These are phyloP conservation scores for Cantharis nigra DNA, from an alignment of 2,888 invertebrate genomes.

Conservation along the genomic window DNA sequence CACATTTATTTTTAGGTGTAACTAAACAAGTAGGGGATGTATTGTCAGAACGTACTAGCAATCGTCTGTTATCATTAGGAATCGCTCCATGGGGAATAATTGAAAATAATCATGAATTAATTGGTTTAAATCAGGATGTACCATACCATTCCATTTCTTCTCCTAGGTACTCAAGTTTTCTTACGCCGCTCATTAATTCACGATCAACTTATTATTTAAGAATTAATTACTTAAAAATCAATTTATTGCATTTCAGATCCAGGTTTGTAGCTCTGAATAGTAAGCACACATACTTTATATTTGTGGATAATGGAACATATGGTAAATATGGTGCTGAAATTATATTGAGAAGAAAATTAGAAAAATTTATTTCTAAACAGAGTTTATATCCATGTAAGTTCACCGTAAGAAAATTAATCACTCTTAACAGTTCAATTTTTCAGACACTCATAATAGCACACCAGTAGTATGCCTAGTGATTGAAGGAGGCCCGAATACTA, in stretches of 20 bases:
- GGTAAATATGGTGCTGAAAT: slow-evolving; percentile 93
- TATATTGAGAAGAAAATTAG: slow-evolving; percentile 87
- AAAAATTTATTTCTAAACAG: slow-evolving; percentile 96
- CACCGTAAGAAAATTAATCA: neutral
- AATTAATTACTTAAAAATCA: too few species aligned
- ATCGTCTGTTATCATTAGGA: slow-evolving; percentile 92
- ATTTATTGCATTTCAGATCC: slow-evolving; percentile 62
- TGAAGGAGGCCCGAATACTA: slow-evolving; percentile 97
- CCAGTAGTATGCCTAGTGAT: slow-evolving; percentile 97
- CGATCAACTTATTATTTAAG: neutral
- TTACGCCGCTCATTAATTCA: neutral
- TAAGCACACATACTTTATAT: slow-evolving; percentile 94
- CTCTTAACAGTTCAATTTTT: slow-evolving; percentile 31
- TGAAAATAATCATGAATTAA: slow-evolving; percentile 89
- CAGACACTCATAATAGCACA: slow-evolving; percentile 91
- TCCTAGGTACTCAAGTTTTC: slow-evolving; percentile 71
- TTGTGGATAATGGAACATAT: slow-evolving; percentile 97
- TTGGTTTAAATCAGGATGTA: slow-evolving; percentile 88
- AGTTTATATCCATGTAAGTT: slow-evolving; percentile 87
- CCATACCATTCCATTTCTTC: slow-evolving; percentile 88
- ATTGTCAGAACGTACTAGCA: slow-evolving; percentile 82
- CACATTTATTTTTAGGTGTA: slow-evolving; percentile 71
- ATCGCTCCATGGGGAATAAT: slow-evolving; percentile 99
- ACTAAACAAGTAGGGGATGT: slow-evolving; percentile 98
- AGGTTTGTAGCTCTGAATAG: slow-evolving; percentile 94